Evolutionary conservation across 2,888 invertebrate species (phyloP).

Genomic region (Ectemnius lituratus): DNA sequence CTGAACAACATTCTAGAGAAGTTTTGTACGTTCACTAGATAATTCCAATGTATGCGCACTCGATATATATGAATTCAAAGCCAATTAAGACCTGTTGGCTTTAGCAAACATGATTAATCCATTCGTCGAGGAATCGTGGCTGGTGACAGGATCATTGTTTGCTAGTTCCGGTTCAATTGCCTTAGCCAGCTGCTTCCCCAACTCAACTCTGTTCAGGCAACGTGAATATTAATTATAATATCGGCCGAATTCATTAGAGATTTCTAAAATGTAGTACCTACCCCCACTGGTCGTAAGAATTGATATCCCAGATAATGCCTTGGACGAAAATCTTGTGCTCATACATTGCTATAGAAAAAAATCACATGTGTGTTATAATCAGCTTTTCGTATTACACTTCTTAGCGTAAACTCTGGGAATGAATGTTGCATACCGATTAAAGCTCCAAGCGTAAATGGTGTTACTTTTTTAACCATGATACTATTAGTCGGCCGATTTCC

Average conservation of each 20-base stretch:
- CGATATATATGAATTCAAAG: not conserved
- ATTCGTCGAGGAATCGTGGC: slow-evolving; percentile 97
- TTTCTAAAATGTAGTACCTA: slow-evolving; percentile 73
- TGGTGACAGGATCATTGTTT: slow-evolving; percentile 82
- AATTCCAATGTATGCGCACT: not conserved
- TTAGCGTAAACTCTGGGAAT: not conserved
- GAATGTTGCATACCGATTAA: slow-evolving; percentile 86
- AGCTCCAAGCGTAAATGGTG: slow-evolving; percentile 95
- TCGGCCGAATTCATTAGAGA: no score
- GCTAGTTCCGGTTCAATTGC: slow-evolving; percentile 97
- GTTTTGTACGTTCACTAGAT: slow-evolving; percentile 4
- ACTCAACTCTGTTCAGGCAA: slow-evolving; percentile 86
- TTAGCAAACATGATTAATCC: slow-evolving; percentile 98
- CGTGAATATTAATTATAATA: not conserved
- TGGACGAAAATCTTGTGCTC: slow-evolving; percentile 99
- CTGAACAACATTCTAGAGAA: slow-evolving; percentile 10
- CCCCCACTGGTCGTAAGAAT: slow-evolving; percentile 99
- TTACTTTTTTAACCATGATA: slow-evolving; percentile 93
- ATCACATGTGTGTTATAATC: slow-evolving; percentile 1
- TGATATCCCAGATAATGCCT: slow-evolving; percentile 99
- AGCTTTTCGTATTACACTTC: not conserved
- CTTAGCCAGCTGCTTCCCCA: slow-evolving; percentile 99
- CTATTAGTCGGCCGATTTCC: slow-evolving; percentile 99
- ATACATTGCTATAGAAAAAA: slow-evolving; percentile 88
- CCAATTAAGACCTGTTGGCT: slow-evolving; percentile 75